Percentiles rank a stretch among this genome's conserved stretches.
These are phyloP conservation scores for Chelonoidis abingdonii DNA, from an alignment of 2,113 vertebrate genomes.

Conservation along the genomic window DNA sequence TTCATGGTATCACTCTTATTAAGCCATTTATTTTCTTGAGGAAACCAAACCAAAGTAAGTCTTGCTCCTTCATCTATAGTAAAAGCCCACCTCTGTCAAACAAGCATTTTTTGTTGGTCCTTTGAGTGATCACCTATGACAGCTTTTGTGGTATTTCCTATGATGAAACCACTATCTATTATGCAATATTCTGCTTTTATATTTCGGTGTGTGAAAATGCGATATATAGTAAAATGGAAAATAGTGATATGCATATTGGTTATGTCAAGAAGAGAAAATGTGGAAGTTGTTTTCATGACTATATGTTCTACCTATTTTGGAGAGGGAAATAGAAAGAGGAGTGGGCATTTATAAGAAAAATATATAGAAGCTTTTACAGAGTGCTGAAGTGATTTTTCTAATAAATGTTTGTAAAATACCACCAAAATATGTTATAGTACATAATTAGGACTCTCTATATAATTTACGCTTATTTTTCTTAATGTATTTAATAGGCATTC, in stretches of 20 bases:
- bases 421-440: conserved; percentile 1
- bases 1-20: conserved; percentile 60
- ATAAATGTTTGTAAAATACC: conserved; percentile 61
- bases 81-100: conserved; percentile 62
- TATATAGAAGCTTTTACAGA: conserved; percentile 9
- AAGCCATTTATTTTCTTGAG: conserved; percentile 47
- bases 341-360: conserved; percentile 44
- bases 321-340: conserved; percentile 13
- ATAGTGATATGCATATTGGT: conserved; percentile 38
- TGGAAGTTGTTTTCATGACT: conserved; percentile 55
- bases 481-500: conserved; percentile 26
- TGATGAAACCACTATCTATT: background rate
- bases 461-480: background rate
- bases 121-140: conserved; percentile 35
- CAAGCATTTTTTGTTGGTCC: conserved; percentile 29
- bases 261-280: conserved; percentile 39
- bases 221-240: conserved; percentile 47
- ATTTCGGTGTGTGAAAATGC: conserved; percentile 36
- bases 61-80: conserved; percentile 15
- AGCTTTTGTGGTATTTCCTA: conserved; percentile 41
- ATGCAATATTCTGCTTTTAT: conserved; percentile 51
- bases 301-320: conserved; percentile 39
- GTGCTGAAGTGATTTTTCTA: conserved; percentile 40
- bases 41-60: conserved; percentile 20
- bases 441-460: conserved; percentile 4